Conservation (phyloP, 2,113 vertebrate species). For the Collichthys lucidus region DNA sequence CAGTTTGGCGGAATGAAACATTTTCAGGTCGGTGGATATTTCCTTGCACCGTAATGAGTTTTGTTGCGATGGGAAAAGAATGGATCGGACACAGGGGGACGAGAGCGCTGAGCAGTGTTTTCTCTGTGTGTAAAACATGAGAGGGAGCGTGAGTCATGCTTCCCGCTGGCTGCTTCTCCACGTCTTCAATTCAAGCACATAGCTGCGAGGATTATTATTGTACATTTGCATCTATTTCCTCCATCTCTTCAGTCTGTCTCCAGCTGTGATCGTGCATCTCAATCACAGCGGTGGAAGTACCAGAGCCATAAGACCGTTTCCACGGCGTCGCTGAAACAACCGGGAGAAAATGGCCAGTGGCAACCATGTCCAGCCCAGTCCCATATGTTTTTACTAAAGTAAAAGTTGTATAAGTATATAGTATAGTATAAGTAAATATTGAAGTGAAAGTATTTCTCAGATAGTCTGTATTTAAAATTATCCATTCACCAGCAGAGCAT, state of each 20-base stretch:
- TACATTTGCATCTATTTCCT: background rate
- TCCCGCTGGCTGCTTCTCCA: conserved; percentile 5
- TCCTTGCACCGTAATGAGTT: conserved; percentile 32
- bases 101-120: background rate
- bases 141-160: conserved; percentile 14
- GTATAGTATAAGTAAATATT: too few species aligned
- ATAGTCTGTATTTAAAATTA: too few species aligned
- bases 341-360: background rate
- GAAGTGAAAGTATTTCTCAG: too few species aligned
- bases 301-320: too few species aligned
- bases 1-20: conserved; percentile 3
- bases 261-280: background rate
- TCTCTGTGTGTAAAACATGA: conserved; percentile 19
- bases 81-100: background rate
- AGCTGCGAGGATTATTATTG: background rate
- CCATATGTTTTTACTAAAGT: background rate
- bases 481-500: too few species aligned
- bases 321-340: background rate
- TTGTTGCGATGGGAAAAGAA: conserved; percentile 32
- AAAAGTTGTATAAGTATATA: background rate
- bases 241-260: background rate
- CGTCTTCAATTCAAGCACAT: background rate
- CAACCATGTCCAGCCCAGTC: background rate
- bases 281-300: background rate
- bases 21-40: background rate